Conservation (phyloP, 2,113 vertebrate genomes). For the Columba janthina region DNA sequence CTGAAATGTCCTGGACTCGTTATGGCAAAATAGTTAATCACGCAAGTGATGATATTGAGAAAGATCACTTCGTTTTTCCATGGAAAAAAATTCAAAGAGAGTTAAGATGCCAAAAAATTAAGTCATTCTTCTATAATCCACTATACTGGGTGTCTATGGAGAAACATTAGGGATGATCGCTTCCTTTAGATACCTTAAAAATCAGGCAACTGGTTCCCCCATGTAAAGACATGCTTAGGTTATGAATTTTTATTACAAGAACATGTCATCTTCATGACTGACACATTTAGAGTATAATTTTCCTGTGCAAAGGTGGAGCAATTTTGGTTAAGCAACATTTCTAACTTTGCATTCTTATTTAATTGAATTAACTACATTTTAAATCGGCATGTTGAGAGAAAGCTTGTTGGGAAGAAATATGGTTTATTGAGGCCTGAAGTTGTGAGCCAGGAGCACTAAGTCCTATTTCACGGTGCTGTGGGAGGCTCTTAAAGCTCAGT, state of each 20-base stretch:
- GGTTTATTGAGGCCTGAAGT: not conserved
- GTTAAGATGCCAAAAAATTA: constrained; percentile 22
- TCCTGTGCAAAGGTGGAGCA: constrained; percentile 19
- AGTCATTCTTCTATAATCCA: constrained; percentile 15
- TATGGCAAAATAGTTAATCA: not conserved
- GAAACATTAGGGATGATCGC: not conserved
- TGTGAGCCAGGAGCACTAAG: not conserved
- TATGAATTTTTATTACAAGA: constrained; percentile 7
- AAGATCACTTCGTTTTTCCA: constrained; percentile 17
- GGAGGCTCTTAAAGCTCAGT: not conserved
- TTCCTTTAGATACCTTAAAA: constrained; percentile 5
- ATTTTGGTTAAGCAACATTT: constrained; percentile 41
- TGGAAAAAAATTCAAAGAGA: not conserved
- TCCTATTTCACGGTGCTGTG: not conserved
- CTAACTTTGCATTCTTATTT: constrained; percentile 16
- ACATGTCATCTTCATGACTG: not conserved
- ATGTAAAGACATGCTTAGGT: not conserved
- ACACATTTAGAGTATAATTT: not conserved
- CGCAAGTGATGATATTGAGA: constrained; percentile 5
- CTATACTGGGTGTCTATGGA: not conserved
- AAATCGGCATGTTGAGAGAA: not conserved
- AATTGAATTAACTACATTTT: not conserved
- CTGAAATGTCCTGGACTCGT: not conserved
- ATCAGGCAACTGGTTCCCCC: not conserved
- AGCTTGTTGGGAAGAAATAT: not conserved